A percentile compares a stretch with the other conserved stretches of the same genome.
Conservation (phyloP, 2,113 vertebrate species). For the Silurus asotus region DNA sequence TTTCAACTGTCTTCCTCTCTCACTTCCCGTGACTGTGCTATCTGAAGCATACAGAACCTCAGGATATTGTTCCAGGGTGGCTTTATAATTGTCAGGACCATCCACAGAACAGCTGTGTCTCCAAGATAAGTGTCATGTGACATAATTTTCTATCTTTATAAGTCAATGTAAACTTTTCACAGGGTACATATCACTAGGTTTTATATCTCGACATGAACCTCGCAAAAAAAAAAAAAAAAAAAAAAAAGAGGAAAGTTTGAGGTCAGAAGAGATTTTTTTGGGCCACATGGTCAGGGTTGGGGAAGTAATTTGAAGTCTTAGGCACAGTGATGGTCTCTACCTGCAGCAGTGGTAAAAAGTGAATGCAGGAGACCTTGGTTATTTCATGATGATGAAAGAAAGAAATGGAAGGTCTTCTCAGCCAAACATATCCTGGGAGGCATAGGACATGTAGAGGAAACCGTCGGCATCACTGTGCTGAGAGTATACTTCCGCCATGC, state of each 20-base stretch:
- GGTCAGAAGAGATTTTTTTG: conserved; percentile 14
- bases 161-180: conserved; percentile 2
- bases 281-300: not conserved
- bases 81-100: not conserved
- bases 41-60: conserved; percentile 27
- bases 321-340: not conserved
- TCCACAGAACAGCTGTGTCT: not conserved
- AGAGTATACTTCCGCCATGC: conserved; percentile 78
- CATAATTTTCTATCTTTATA: not conserved
- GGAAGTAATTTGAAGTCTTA: not conserved
- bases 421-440: conserved; percentile 82
- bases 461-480: conserved; percentile 75
- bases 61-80: conserved; percentile 1
- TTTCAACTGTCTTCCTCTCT: conserved; percentile 11
- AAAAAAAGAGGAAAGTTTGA: not conserved
- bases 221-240: not conserved
- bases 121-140: not conserved
- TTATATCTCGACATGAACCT: conserved; percentile 1
- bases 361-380: not conserved
- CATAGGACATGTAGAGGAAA: conserved; percentile 83
- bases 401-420: conserved; percentile 39
- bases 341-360: conserved; percentile 9
- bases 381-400: conserved; percentile 12
- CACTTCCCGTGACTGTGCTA: conserved; percentile 29
- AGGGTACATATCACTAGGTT: not conserved